A percentile compares a stretch with the other conserved stretches of the same genome.
These are phyloP conservation scores for Propithecus perrieri DNA, from an alignment of 2,797 vertebrate species.

Conservation along the genomic window DNA sequence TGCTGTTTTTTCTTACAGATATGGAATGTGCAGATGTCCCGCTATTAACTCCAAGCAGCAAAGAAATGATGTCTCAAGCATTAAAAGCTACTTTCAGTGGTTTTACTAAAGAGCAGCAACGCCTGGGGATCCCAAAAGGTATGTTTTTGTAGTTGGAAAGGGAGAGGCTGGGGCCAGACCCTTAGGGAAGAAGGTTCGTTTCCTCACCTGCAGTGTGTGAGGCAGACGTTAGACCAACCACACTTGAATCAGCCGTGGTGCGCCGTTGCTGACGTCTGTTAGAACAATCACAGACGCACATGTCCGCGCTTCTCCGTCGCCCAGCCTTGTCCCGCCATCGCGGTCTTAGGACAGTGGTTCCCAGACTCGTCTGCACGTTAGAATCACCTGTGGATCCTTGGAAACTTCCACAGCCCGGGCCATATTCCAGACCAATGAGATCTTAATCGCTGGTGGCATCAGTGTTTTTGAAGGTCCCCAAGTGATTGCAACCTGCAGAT, in stretches of 20 bases:
- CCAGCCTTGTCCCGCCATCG: not conserved
- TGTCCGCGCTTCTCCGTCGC: not conserved
- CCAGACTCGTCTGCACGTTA: not conserved
- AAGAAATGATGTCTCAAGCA: slow-evolving; percentile 99
- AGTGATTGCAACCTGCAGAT: not conserved
- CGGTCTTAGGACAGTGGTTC: not conserved
- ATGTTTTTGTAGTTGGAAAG: slow-evolving; percentile 46
- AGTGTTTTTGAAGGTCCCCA: not conserved
- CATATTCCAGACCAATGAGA: not conserved
- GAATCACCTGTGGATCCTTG: not conserved
- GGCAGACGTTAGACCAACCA: not conserved
- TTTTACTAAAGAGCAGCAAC: slow-evolving; percentile 97
- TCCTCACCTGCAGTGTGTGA: not conserved
- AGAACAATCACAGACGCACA: accelerated
- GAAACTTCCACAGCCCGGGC: not conserved
- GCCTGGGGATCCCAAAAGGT: slow-evolving; percentile 98
- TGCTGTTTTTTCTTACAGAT: slow-evolving; percentile 87
- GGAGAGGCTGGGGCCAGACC: not conserved
- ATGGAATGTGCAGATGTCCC: slow-evolving; percentile 98
- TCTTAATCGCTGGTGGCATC: not conserved
- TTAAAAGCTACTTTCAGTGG: slow-evolving; percentile 98
- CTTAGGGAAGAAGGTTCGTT: not conserved
- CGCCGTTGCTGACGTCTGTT: accelerated
- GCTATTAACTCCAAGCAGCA: slow-evolving; percentile 97
- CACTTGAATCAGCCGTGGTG: not conserved